These are phyloP conservation scores for Thecocarcelia acutangulata DNA, from an alignment of 2,888 invertebrate genomes.

Conservation along the genomic window DNA sequence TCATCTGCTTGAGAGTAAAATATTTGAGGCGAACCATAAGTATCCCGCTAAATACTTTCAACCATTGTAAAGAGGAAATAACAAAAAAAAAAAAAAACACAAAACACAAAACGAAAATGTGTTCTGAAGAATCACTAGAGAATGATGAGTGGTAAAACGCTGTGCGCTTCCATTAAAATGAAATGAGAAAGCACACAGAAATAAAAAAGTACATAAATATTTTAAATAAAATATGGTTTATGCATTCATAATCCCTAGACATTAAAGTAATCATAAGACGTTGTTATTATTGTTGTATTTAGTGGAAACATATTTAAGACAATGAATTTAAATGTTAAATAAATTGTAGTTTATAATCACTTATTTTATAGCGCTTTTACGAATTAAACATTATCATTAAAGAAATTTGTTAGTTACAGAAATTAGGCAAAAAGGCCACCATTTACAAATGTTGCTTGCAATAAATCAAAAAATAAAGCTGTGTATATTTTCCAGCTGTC, in stretches of 20 bases:
- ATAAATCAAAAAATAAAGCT: too few species aligned
- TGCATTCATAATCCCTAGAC: slow-evolving; percentile 55
- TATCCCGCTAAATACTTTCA: slow-evolving; percentile 65
- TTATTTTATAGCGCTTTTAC: too few species aligned
- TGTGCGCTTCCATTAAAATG: not conserved
- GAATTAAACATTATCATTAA: too few species aligned
- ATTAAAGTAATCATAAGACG: slow-evolving; percentile 61
- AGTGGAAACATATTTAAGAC: not conserved
- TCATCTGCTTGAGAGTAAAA: slow-evolving; percentile 51
- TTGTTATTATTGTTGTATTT: slow-evolving; percentile 37
- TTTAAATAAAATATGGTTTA: slow-evolving; percentile 49
- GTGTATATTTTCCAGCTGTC: too few species aligned
- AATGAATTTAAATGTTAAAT: slow-evolving; percentile 6
- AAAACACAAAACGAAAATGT: slow-evolving; percentile 45
- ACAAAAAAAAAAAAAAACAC: too few species aligned
- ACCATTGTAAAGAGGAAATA: slow-evolving; percentile 8
- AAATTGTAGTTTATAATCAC: slow-evolving; percentile 4
- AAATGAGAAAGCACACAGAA: not conserved
- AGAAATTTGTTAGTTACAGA: too few species aligned
- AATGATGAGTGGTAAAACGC: slow-evolving; percentile 29
- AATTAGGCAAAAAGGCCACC: too few species aligned
- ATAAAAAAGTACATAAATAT: slow-evolving; percentile 35
- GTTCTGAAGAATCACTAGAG: slow-evolving; percentile 50
- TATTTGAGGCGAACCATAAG: slow-evolving; percentile 65
- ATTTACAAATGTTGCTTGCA: too few species aligned